Base-by-base conservation (phyloP, 2,888 invertebrate genomes). In the Eupithecia vulgata region DNA sequence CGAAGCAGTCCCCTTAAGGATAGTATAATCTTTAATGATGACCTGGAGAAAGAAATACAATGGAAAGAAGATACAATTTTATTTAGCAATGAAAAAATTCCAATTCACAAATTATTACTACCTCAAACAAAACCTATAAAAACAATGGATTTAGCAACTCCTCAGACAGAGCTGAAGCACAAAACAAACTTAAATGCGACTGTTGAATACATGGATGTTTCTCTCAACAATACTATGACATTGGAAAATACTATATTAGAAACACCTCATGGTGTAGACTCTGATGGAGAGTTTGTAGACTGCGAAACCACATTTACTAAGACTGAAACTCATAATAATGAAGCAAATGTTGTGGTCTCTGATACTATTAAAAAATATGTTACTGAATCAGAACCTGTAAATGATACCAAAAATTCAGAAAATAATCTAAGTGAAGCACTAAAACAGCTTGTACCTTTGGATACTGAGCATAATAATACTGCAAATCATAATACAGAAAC, bases 61-160 rank as follows among this genome's bases (percentile, higher is more conserved):
- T 94, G 94, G 94, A 91, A 91, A 79, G 91, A 94, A 85, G 94
- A 94, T 72, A 88, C 91, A 40, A 89, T 93, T 71, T 78, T 91
- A 62, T 92, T 93, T 68, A 91, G 89, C 67, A 82, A 91, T 70
- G 94, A 94, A 77, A 92, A 90, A 76, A 90, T 92, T 62, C 93
- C 94, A 1, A 84, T 91, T 71, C 90, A 91, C 73, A 94, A 93
- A 81, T 80, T 93, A 74, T 87, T 91, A 77, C 85, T 86, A 30
- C 88, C 85, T 75, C 80, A 82, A 40, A 73, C 79, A 10, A 79
- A 81, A 73, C 65, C 70, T 70, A 67, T 70, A 70, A n/a, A n/a
- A n/a, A 59, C 73, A 48, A 21, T 17, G 21, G 34, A 25, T 25
- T 66, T 57, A 25, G 71, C 45, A 48, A 62, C 35, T n/a, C 69